Percentiles rank a stretch among this genome's conserved stretches.
Evolutionary conservation across 2,113 vertebrate genomes (phyloP).

Genomic region (Strix aluco): DNA sequence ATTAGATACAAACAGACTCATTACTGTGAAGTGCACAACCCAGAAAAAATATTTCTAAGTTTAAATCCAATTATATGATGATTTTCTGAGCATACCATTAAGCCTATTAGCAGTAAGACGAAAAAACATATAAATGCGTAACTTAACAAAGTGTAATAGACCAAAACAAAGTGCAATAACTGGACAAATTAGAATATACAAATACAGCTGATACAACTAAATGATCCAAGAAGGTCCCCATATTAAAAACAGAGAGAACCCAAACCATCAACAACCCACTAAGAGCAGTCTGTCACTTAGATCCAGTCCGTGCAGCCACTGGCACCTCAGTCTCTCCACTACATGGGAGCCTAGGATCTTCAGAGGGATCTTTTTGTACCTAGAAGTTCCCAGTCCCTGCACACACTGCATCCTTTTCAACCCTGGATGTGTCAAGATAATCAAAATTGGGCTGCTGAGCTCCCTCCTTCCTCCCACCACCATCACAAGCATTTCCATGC

Average conservation of each 20-base stretch:
- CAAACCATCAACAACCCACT: background rate
- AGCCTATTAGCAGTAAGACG: background rate
- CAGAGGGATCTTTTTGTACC: background rate
- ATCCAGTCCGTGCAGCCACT: background rate
- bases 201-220: background rate
- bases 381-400: background rate
- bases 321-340: background rate
- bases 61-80: conserved; percentile 21
- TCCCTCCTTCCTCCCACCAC: background rate
- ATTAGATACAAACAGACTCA: background rate
- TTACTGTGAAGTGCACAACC: background rate
- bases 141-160: conserved; percentile 26
- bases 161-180: conserved; percentile 14
- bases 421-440: background rate
- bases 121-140: background rate
- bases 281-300: background rate
- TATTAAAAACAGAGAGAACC: background rate
- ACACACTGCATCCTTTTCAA: background rate
- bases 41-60: conserved; percentile 20
- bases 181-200: conserved; percentile 15
- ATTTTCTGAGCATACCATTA: conserved; percentile 16
- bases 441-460: background rate
- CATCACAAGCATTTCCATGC: background rate
- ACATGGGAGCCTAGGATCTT: background rate
- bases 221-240: background rate